phyloP scores from a whole-genome alignment of 2,113 vertebrate species.

The Pachycephala philippinensis region DNA sequence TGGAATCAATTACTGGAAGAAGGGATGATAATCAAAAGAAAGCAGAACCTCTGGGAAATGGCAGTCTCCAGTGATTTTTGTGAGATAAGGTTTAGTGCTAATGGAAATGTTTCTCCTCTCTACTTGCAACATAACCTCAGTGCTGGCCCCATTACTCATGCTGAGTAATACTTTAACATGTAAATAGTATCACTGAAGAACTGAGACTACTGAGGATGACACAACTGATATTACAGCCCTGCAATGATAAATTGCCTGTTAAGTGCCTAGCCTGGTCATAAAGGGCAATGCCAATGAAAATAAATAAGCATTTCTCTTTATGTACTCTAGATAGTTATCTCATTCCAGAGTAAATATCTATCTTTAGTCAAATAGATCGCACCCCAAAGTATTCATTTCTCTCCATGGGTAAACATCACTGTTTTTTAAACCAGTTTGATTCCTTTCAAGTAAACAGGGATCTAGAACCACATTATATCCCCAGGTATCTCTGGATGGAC shows the following conservation, averaged over 20 bases:
- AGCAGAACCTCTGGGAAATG: neutral
- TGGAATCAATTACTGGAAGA: conserved; percentile 16
- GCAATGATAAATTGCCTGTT: neutral
- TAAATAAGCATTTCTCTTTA: neutral
- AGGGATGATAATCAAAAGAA: conserved; percentile 18
- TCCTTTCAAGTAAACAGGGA: neutral
- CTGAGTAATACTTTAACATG: conserved; percentile 33
- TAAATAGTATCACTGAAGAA: conserved; percentile 9
- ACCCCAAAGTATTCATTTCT: neutral
- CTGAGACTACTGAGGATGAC: neutral
- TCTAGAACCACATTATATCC: neutral
- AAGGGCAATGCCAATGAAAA: neutral
- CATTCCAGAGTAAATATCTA: neutral
- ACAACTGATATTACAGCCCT: neutral
- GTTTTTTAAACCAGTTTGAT: neutral
- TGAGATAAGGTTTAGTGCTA: conserved; percentile 13
- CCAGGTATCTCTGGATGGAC: neutral
- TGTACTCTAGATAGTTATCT: neutral
- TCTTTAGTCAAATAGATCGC: neutral
- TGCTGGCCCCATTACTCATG: conserved; percentile 12
- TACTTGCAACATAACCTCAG: neutral
- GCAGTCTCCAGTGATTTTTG: conserved; percentile 8
- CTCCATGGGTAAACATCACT: neutral
- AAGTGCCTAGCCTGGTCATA: neutral
- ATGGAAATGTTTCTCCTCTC: neutral